A percentile compares a stretch with the other conserved stretches of the same genome.
Evolutionary conservation across 1,140 invertebrate genomes (phyloP).

Genomic region (Zaprionus camerounensis): DNA sequence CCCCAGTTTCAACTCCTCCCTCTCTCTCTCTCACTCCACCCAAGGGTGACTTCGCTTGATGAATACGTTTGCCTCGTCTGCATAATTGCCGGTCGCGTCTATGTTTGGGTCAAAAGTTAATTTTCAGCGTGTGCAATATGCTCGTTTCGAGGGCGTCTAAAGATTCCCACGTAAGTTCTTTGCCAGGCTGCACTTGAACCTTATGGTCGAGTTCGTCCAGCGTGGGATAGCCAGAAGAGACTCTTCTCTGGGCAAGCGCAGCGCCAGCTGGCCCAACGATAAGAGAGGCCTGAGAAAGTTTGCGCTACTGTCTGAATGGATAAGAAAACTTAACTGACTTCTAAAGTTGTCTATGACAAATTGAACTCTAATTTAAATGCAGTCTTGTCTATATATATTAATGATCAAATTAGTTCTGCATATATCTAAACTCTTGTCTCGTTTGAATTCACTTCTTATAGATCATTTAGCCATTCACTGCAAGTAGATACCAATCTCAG

Average conservation of each 20-base stretch:
- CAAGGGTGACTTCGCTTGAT: constrained; percentile 55
- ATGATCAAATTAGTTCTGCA: background rate
- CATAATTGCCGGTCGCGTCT: constrained; percentile 64
- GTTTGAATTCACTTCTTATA: background rate
- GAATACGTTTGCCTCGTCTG: constrained; percentile 41
- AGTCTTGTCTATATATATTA: background rate
- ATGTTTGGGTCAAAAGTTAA: constrained; percentile 76
- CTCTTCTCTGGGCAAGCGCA: constrained; percentile 13
- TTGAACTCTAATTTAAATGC: background rate
- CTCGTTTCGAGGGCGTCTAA: constrained; percentile 21
- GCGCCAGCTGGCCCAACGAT: constrained; percentile 34
- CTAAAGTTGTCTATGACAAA: background rate
- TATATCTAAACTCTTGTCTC: background rate
- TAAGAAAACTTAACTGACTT: background rate
- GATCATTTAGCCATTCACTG: background rate
- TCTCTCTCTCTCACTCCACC: background rate
- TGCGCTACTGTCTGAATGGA: background rate
- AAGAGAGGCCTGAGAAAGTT: constrained; percentile 31
- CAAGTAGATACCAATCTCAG: background rate
- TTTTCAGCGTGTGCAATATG: constrained; percentile 48
- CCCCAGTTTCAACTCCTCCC: constrained; percentile 11
- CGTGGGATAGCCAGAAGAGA: constrained; percentile 44
- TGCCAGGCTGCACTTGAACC: constrained; percentile 33
- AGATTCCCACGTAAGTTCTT: constrained; percentile 72
- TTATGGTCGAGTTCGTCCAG: constrained; percentile 27